Evolutionary conservation across 2,888 invertebrate genomes (phyloP), one percentile per base, ranked within the genome.

Genomic region (Encarsia formosa): DNA sequence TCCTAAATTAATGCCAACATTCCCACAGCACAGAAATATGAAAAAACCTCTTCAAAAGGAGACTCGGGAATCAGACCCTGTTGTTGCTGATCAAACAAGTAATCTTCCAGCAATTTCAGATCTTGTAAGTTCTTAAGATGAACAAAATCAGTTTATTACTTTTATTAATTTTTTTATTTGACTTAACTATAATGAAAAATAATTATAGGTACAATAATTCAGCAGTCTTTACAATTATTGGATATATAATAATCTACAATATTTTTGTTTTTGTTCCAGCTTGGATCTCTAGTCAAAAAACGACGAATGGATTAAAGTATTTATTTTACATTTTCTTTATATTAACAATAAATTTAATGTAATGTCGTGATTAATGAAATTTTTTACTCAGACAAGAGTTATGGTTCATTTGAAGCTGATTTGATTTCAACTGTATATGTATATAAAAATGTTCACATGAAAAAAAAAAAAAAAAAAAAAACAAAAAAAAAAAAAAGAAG

Each of bases 1-100:
- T 73, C 93, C 96, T 2, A 92, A 93, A 67, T 76, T 98, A 69
- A 98, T 98, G 98, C 98, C 97, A 1, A 92, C 95, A 61, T 98
- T 96, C 72, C 97, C 97, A 0, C 96, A 97, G 69, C 95, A 96
- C 70, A 83, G 96, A 62, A 92, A 94, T 72, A 83, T 91, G 79
- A 88, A 73, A 51, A 78, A 76, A 58, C 65, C 61, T 37, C 63
- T 60, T 31, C 59, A 64, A 31, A 70, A 71, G 59, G 70, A 72
- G 43, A 63, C 46, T 52, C 65, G 69, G 26, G 71, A 72, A 46
- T 64, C 65, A 49, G 73, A 74, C 38, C 24, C 65, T 37, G 46
- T 56, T n/a, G 65, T 69, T 18, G 60, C 68, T 51, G 87, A 87
- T 65, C 86, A 86, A 65, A 86, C 86, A 0, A 86, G 84, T 70